A percentile compares a stretch with the other conserved stretches of the same genome.
Conservation (phyloP, 2,113 vertebrate genomes). For the Bambusicola thoracicus region DNA sequence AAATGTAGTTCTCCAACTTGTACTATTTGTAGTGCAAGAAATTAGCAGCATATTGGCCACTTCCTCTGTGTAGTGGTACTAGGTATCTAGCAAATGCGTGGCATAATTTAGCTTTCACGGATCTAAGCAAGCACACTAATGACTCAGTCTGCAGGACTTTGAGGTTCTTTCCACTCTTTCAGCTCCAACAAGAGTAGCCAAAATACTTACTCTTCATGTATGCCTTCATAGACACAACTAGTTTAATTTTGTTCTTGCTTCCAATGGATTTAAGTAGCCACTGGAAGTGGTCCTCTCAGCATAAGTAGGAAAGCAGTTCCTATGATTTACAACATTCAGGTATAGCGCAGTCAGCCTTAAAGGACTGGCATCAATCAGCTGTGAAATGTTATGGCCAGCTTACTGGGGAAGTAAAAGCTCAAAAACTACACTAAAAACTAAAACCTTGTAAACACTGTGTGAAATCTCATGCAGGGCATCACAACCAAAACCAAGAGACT, state of each 20-base stretch:
- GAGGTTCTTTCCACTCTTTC: neutral
- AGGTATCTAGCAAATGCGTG: neutral
- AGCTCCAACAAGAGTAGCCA: neutral
- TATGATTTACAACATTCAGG: neutral
- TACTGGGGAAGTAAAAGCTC: neutral
- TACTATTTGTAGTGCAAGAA: neutral
- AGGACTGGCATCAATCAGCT: neutral
- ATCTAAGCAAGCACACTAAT: neutral
- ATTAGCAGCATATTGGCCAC: neutral
- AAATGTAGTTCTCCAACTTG: neutral
- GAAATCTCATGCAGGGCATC: neutral
- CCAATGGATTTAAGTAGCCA: neutral
- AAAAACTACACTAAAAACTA: neutral
- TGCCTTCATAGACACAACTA: neutral
- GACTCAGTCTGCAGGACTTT: neutral
- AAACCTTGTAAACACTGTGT: neutral
- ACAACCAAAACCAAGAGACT: neutral
- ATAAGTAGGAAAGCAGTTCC: neutral
- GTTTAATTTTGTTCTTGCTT: neutral
- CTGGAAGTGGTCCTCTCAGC: neutral
- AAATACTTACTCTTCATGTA: neutral
- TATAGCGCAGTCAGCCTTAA: neutral
- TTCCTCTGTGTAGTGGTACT: neutral
- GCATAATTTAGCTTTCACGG: neutral
- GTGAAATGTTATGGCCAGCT: neutral